A percentile compares a stretch with the other conserved stretches of the same genome.
phyloP scores from a whole-genome alignment of 1,140 invertebrate genomes.

The Listronotus bonariensis region DNA sequence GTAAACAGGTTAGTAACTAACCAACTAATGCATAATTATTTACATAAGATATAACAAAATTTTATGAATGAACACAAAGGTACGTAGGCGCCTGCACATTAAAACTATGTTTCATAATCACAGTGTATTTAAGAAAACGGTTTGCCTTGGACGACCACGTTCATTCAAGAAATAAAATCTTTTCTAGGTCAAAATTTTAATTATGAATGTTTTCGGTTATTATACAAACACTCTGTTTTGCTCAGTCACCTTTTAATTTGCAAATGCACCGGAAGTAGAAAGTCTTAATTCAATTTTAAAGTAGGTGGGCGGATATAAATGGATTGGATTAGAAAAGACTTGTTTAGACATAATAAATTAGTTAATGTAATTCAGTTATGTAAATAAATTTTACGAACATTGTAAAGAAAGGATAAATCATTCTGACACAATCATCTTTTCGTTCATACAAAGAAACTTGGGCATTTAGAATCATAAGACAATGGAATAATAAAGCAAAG shows the following conservation, averaged over 20 bases:
- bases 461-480: no score
- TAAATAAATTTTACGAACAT: no score
- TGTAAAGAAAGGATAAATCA: no score
- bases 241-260: conserved; percentile 10
- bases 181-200: conserved; percentile 22
- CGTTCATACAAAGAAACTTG: no score
- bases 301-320: conserved; percentile 21
- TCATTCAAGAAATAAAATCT: conserved; percentile 19
- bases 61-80: conserved; percentile 21
- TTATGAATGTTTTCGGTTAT: conserved; percentile 7
- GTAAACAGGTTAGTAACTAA: conserved; percentile 17
- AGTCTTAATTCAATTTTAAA: conserved; percentile 5
- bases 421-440: no score
- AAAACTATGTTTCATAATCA: conserved; percentile 14
- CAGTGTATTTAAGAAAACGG: conserved; percentile 14
- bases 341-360: no score
- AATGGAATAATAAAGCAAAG: no score
- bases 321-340: conserved; percentile 4
- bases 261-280: conserved; percentile 26
- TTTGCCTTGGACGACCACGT: conserved; percentile 21
- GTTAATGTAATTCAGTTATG: no score
- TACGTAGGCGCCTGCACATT: conserved; percentile 14
- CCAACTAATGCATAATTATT: conserved; percentile 17
- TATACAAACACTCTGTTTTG: conserved; percentile 4
- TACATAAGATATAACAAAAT: conserved; percentile 19